Evolutionary conservation across 2,797 vertebrate genomes (phyloP).

Genomic region (Hemitrygon akajei): DNA sequence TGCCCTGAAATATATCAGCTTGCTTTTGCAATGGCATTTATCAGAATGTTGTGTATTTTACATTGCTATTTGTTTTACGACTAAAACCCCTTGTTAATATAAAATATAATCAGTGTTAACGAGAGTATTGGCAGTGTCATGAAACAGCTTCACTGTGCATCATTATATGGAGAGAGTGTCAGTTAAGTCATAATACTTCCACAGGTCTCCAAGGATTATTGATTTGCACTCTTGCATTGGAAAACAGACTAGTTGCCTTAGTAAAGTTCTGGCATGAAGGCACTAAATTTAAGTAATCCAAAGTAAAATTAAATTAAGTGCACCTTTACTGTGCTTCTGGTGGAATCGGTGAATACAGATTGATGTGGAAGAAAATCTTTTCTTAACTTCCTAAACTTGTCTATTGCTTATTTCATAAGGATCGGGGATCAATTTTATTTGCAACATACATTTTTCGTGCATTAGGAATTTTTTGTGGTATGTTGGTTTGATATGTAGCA

Average conservation of each 20-base stretch:
- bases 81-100: constrained; percentile 26
- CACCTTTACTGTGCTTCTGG: background rate
- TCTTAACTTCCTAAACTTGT: background rate
- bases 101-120: constrained; percentile 33
- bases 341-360: background rate
- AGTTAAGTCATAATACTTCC: background rate
- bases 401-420: background rate
- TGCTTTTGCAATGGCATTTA: background rate
- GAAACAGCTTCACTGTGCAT: constrained; percentile 7
- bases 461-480: too few relatives aligned
- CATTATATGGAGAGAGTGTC: background rate
- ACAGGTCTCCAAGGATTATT: constrained; percentile 14
- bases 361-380: background rate
- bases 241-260: background rate
- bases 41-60: background rate
- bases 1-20: background rate
- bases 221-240: background rate
- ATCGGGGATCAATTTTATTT: too few relatives aligned
- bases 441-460: too few relatives aligned
- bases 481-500: too few relatives aligned
- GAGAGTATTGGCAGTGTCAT: constrained; percentile 14
- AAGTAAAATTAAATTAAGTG: background rate
- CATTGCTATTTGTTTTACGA: background rate
- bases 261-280: background rate
- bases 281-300: background rate